Percentiles rank a stretch among this genome's conserved stretches.
phyloP scores from a whole-genome alignment of 2,888 invertebrate species.

The Anodontia alba region DNA sequence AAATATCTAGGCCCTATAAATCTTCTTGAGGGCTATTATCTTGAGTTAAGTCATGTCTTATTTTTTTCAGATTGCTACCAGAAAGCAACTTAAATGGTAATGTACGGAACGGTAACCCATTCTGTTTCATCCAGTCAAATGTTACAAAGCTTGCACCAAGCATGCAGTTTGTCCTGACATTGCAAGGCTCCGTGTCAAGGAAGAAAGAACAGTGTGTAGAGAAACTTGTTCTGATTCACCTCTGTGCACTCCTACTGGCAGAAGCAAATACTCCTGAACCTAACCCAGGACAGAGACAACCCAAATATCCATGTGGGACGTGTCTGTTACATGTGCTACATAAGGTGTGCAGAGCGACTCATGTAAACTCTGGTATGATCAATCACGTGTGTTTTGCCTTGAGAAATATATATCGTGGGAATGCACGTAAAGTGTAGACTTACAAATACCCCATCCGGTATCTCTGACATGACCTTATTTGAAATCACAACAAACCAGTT shows the following conservation, averaged over 20 bases:
- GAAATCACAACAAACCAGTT: conserved; percentile 19
- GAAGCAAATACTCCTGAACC: conserved; percentile 37
- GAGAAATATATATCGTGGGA: conserved; percentile 28
- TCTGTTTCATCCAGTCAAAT: not conserved
- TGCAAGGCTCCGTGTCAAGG: not conserved
- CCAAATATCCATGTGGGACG: conserved; percentile 28
- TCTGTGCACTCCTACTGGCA: conserved; percentile 28
- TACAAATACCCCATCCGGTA: conserved; percentile 28
- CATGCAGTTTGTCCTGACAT: not conserved
- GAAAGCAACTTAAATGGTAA: not conserved
- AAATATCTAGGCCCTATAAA: too few relatives aligned
- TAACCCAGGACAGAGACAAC: conserved; percentile 31
- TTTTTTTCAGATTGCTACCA: not conserved
- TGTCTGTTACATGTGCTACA: conserved; percentile 30
- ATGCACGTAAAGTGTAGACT: conserved; percentile 27
- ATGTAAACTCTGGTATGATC: conserved; percentile 27
- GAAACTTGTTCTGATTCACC: conserved; percentile 25
- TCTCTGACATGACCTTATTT: conserved; percentile 25
- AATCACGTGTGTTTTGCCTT: conserved; percentile 18
- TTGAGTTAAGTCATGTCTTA: too few relatives aligned
- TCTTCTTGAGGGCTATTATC: too few relatives aligned
- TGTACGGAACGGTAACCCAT: not conserved
- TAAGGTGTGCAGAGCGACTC: conserved; percentile 30
- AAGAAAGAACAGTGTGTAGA: conserved; percentile 21
- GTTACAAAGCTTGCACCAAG: not conserved